These are phyloP conservation scores for Antrozous pallidus DNA, from an alignment of 2,797 vertebrate genomes.

Conservation along the genomic window DNA sequence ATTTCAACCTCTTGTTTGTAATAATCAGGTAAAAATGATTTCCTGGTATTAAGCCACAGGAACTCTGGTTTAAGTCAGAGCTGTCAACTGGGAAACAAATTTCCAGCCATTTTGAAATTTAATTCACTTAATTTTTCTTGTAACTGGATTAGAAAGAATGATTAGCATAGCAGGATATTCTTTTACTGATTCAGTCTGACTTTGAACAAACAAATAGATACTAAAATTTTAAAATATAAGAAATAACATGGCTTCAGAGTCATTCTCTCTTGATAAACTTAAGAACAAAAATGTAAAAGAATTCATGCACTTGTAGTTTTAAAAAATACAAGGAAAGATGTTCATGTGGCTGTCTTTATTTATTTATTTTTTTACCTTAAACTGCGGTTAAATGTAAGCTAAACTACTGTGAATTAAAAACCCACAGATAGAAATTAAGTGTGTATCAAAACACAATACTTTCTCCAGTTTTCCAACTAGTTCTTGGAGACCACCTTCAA, in stretches of 20 bases:
- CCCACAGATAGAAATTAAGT: background rate
- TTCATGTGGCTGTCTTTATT: background rate
- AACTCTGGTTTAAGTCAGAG: slow-evolving; percentile 94
- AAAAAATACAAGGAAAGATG: background rate
- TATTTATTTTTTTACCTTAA: background rate
- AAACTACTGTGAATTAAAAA: background rate
- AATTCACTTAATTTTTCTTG: slow-evolving; percentile 93
- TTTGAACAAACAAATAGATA: slow-evolving; percentile 71
- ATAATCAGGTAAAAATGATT: slow-evolving; percentile 87
- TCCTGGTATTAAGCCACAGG: slow-evolving; percentile 92
- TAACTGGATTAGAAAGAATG: slow-evolving; percentile 91
- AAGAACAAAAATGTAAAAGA: background rate
- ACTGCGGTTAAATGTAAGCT: background rate
- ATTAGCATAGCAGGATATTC: slow-evolving; percentile 84
- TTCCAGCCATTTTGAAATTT: slow-evolving; percentile 91
- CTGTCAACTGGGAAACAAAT: slow-evolving; percentile 92
- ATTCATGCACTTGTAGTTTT: background rate
- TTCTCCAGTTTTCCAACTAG: background rate
- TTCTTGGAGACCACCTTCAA: background rate
- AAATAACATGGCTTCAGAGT: background rate
- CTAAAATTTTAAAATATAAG: slow-evolving; percentile 54
- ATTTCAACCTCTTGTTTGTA: slow-evolving; percentile 81
- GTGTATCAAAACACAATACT: background rate
- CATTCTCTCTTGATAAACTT: background rate
- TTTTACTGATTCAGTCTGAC: slow-evolving; percentile 70